Base-by-base conservation (phyloP, 2,888 invertebrate genomes). In the Desoria tigrina region DNA sequence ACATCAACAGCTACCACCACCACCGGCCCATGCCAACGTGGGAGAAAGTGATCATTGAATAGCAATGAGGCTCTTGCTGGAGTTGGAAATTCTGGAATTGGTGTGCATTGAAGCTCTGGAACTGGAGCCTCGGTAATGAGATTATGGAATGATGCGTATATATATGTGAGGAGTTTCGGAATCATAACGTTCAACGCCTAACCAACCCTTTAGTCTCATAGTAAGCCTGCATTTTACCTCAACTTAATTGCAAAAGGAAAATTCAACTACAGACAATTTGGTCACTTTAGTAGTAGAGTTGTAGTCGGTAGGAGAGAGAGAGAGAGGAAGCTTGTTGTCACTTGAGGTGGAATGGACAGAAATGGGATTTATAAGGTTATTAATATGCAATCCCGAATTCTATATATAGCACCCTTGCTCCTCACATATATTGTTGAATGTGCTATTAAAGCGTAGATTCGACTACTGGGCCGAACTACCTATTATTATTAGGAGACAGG, bases 71-170 rank as follows among this genome's bases (percentile, higher is more conserved):
- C 51, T 51, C 21, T 26, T 26, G n/a, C n/a, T n/a, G 51, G 51
- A 24, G 51, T 7, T 51, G 23, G 21, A 24, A 51, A 51, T 26
- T 32, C n/a, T 32, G 21, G 51, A 51, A 51, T 51, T 51, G 21
- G 26, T 24, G 7, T 24, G 7, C 24, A 23, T 24, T 4, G 4
- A 45, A 45, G 45, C 18, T 6, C 45, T 9, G 45, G 24, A 51
- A 16, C 7, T 51, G 51, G 24, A 45, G 21, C 32, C 32, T 32
- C 21, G 4, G 14, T 57, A 57, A 57, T 57, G 57, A 57, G 42
- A 57, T 57, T 57, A 57, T 57, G 42, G 42, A 57, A 32, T 57
- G 42, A 42, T 55, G 55, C 32, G 32, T 32, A 32, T 9, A 16
- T 6, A 55, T 55, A 32, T 28, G n/a, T n/a, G 55, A 32, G 32